Evolutionary conservation across 1,140 invertebrate species (phyloP), one percentile per base, ranked within the genome.

Genomic region (Euura lappo): DNA sequence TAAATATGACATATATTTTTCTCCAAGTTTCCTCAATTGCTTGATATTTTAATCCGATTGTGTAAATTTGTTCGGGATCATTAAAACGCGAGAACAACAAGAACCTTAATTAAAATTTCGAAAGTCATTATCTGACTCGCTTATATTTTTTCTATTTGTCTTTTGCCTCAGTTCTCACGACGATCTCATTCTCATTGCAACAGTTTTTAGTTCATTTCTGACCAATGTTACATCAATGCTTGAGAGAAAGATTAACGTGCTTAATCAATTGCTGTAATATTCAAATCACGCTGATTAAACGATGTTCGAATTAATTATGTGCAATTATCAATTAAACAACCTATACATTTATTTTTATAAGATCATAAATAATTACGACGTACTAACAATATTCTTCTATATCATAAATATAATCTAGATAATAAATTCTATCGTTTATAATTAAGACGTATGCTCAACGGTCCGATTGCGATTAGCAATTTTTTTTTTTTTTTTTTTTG

Each of bases 401-500:
- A 28, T 28, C 28, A 28, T 28, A 28, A 28, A 28, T 28, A 28
- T 28, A 28, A 28, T 28, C 28, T 28, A 1, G 28, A 28, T 28
- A 28, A 28, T 28, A 28, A 28, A 28, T 28, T 28, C 28, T 28
- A 28, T 73, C 64, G 11, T 71, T n/a, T 11, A 73, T 45, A 70
- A 75, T 76, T 74, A 75, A 68, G 44, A 71, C 71, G 72, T 71
- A 76, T 72, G 70, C 72, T 74, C 74, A 71, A 72, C 71, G 74
- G 44, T 69, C 65, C 64, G 69, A 71, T 71, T 76, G 45, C 51
- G 65, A 60, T 71, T 68, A 72, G 70, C 66, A 71, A 75, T 77
- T 44, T 45, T 47, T 72, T 72, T 68, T 77, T 44, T 45, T 47
- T 72, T 72, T 68, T 4, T 68, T 67, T 65, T 28, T 28, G 28